Evolutionary conservation across 2,888 invertebrate genomes (phyloP).

Genomic region (Andricus curvator): DNA sequence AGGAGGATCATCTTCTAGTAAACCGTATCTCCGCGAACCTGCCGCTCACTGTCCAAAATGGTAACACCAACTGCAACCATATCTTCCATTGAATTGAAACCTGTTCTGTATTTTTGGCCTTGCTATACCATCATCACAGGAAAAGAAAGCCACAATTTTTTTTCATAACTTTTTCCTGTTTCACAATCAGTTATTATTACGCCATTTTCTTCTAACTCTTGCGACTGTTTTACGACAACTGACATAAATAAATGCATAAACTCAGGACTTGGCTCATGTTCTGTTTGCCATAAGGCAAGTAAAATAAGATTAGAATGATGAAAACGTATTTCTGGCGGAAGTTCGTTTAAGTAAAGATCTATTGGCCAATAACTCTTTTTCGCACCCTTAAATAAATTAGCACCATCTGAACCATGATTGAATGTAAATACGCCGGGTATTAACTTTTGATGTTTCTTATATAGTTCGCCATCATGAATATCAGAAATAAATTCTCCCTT

Average conservation of each 20-base stretch:
- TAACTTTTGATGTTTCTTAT: neutral
- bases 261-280: too few species aligned
- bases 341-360: constrained; percentile 34
- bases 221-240: too few species aligned
- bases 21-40: too few species aligned
- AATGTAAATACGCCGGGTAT: constrained; percentile 26
- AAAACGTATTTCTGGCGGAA: constrained; percentile 40
- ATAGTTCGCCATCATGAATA: too few species aligned
- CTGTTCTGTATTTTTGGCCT: constrained; percentile 22
- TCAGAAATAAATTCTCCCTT: too few species aligned
- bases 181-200: too few species aligned
- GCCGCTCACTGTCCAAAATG: neutral
- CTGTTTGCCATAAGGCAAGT: neutral
- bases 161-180: too few species aligned
- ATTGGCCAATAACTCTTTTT: constrained; percentile 38
- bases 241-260: too few species aligned
- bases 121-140: constrained; percentile 11
- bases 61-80: constrained; percentile 35
- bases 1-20: too few species aligned
- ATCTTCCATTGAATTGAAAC: constrained; percentile 37
- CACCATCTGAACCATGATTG: constrained; percentile 39
- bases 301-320: constrained; percentile 13
- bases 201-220: too few species aligned
- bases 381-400: constrained; percentile 14
- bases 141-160: too few species aligned